A percentile compares a stretch with the other conserved stretches of the same genome.
These are phyloP conservation scores for Mythimna impura DNA, from an alignment of 2,888 invertebrate genomes.

Conservation along the genomic window DNA sequence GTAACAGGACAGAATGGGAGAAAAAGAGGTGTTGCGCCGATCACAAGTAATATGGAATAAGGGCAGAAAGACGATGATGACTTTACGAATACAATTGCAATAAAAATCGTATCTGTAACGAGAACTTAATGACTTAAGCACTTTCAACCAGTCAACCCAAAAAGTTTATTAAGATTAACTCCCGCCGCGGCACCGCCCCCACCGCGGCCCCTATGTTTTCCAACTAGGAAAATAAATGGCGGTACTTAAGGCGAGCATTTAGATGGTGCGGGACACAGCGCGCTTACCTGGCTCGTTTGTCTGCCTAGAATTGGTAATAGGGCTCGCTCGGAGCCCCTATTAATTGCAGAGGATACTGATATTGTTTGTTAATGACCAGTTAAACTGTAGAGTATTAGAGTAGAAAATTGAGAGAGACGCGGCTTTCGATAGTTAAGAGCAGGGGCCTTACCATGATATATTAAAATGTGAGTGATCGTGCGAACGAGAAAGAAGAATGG, in stretches of 20 bases:
- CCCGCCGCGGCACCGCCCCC: slow-evolving; percentile 13
- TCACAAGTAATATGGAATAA: no score
- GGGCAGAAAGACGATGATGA: no score
- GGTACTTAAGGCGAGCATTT: slow-evolving; percentile 41
- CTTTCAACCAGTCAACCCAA: no score
- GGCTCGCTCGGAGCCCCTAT: slow-evolving; percentile 27
- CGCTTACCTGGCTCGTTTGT: slow-evolving; percentile 48
- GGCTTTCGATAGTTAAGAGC: background rate
- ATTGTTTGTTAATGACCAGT: slow-evolving; percentile 44
- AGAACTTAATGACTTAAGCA: no score
- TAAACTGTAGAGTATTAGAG: slow-evolving; percentile 12
- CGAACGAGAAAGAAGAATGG: no score
- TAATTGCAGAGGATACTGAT: slow-evolving; percentile 50
- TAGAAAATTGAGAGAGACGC: slow-evolving; percentile 4
- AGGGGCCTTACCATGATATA: no score
- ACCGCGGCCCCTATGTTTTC: slow-evolving; percentile 47
- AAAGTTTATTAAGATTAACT: background rate
- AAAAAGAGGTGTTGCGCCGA: no score
- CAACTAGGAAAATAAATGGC: slow-evolving; percentile 50
- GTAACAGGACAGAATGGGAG: no score
- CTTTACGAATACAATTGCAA: no score
- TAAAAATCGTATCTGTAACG: no score
- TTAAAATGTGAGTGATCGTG: no score
- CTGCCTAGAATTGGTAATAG: slow-evolving; percentile 27
- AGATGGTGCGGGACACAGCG: slow-evolving; percentile 37